Base-by-base conservation (phyloP, 2,113 vertebrate genomes). In the Mustela lutreola region DNA sequence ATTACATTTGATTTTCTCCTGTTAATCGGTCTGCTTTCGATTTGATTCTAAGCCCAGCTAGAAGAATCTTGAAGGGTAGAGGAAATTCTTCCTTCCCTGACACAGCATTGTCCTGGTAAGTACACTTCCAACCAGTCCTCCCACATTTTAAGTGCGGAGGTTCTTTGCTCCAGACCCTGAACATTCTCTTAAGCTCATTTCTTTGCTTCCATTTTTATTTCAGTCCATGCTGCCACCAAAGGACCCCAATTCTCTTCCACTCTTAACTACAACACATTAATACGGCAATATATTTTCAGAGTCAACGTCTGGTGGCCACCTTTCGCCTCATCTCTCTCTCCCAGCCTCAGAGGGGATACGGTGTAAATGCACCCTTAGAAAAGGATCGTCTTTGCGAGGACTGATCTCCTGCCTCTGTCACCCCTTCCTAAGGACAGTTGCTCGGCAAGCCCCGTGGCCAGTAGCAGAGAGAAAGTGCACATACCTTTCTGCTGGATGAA, bases 401-500 rank as follows among this genome's bases (percentile, higher is more conserved):
- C 42, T 16, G 28, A 36, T 14, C 42, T 39, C n/a, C 58, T 65
- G 36, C 14, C 9, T n/a, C 62, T 12, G 4, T 58, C 4, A 39
- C 45, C 50, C 11, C 56, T 79, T 63, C 62, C n/a, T 16, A 11
- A 1, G 1, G 11, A 63, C 2, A 73, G 42, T 11, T 12, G 26
- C 58, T 73, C 11, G 16, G 75, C 22, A 71, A 65, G 62, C 67
- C 2, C 0, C 53, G 28, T 2, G 15, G 7, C 42, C 73, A 8
- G 33, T 24, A 21, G 45, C 67, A 76, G 87, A 91, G 9, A 83
- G 60, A 89, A 96, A 92, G 53, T 0, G 11, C 84, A 97, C 97
- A 31, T 98, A 98, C 97, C 97, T 98, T 91, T 82, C 48, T 4
- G 81, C 22, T 79, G 73, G 60, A 60, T 92, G 86, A 91, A 95